A percentile compares a stretch with the other conserved stretches of the same genome.
phyloP scores from a whole-genome alignment of 2,113 vertebrate genomes.

The Theropithecus gelada region DNA sequence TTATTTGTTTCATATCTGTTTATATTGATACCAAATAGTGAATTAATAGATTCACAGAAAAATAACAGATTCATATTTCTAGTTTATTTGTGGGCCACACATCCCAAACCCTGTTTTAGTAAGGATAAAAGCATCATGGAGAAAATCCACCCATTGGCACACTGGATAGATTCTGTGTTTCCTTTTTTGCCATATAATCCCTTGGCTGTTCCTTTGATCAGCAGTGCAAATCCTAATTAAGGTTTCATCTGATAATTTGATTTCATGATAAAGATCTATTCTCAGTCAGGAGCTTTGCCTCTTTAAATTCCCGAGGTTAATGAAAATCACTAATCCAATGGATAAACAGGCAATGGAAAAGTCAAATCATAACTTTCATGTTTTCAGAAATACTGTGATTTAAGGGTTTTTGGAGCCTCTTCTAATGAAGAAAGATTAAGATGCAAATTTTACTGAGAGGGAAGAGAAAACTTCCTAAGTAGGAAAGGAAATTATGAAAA shows the following conservation, averaged over 20 bases:
- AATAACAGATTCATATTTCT: not conserved
- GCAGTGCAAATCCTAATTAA: constrained; percentile 69
- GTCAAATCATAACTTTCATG: constrained; percentile 61
- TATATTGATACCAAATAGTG: not conserved
- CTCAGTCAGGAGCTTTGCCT: constrained; percentile 67
- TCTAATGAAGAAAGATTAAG: constrained; percentile 57
- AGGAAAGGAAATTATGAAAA: constrained; percentile 68
- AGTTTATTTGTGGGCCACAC: not conserved
- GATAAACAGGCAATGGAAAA: constrained; percentile 74
- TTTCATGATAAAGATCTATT: constrained; percentile 71
- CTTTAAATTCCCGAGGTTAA: constrained; percentile 69
- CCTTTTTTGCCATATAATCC: constrained; percentile 66
- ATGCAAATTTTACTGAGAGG: constrained; percentile 72
- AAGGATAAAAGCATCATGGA: constrained; percentile 33
- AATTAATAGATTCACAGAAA: constrained; percentile 27
- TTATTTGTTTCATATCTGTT: constrained; percentile 15
- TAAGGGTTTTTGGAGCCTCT: constrained; percentile 57
- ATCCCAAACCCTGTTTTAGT: not conserved
- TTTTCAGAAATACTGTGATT: constrained; percentile 69
- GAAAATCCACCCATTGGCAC: constrained; percentile 40
- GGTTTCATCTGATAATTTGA: constrained; percentile 68
- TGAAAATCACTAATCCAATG: constrained; percentile 69
- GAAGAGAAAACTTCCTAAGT: constrained; percentile 71
- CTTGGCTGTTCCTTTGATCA: constrained; percentile 61
- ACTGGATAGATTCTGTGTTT: constrained; percentile 26